Conservation (phyloP, 2,113 vertebrate species). For the Hoplias malabaricus region DNA sequence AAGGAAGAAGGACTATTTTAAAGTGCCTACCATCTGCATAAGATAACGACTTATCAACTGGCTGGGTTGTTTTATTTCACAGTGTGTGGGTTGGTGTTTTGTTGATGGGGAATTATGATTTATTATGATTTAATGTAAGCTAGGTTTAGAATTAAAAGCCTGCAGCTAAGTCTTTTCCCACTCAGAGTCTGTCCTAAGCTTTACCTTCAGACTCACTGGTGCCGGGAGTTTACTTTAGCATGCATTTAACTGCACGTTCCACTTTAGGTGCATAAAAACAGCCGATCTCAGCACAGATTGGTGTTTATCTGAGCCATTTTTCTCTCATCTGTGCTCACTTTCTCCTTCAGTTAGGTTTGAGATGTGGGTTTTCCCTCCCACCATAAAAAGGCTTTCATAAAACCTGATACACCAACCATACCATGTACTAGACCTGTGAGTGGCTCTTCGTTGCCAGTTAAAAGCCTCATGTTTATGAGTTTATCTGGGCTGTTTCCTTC, state of each 20-base stretch:
- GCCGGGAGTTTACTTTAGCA: slow-evolving; percentile 7
- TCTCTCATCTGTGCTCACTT: neutral
- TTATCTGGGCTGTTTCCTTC: neutral
- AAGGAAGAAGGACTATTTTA: too few species aligned
- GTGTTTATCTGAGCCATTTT: neutral
- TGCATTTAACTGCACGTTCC: neutral
- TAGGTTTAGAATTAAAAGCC: neutral
- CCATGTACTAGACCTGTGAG: neutral
- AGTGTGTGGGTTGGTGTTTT: neutral
- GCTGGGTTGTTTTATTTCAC: too few species aligned
- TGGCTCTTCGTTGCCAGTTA: neutral
- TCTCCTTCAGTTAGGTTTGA: neutral
- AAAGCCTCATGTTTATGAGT: neutral
- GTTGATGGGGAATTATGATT: neutral
- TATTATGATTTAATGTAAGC: neutral
- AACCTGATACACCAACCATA: neutral
- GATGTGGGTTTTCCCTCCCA: neutral
- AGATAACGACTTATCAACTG: too few species aligned
- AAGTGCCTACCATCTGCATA: too few species aligned
- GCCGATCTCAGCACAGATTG: slow-evolving; percentile 18
- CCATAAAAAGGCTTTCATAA: neutral
- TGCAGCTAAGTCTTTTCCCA: neutral
- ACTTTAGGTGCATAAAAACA: slow-evolving; percentile 37
- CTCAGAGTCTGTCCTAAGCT: neutral
- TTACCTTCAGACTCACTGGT: slow-evolving; percentile 14